Conservation (phyloP, 92 coral and sea anemone genomes). For the Parazoanthus darwini region DNA sequence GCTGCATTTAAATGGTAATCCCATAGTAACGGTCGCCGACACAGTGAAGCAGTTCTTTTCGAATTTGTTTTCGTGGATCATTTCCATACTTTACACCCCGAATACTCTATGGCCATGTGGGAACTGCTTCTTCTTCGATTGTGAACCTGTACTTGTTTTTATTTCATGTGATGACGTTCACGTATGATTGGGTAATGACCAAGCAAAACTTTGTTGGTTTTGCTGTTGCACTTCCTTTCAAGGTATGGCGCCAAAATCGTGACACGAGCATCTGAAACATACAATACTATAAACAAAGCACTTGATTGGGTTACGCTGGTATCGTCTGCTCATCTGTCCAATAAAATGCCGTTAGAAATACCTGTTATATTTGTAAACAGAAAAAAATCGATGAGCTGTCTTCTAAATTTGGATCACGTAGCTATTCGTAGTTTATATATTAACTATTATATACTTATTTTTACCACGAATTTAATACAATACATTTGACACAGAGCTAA, state of each 20-base stretch:
- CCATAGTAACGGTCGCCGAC: conserved; percentile 25
- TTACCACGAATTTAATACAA: no score
- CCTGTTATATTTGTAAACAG: neutral
- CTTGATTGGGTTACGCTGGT: neutral
- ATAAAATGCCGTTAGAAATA: neutral
- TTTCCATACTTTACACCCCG: neutral
- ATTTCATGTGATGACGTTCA: conserved; percentile 18
- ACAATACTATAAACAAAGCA: neutral
- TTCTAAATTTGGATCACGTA: conserved; percentile 4
- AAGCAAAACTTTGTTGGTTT: neutral
- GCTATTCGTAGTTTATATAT: no score
- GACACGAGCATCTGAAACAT: neutral
- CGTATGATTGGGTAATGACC: conserved; percentile 2
- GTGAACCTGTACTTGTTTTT: conserved; percentile 3
- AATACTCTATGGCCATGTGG: neutral
- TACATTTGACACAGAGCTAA: no score
- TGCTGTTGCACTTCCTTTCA: neutral
- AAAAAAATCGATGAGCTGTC: neutral
- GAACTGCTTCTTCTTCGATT: conserved; percentile 15
- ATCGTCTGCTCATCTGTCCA: neutral
- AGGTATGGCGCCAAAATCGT: conserved; percentile 18
- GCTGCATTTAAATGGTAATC: conserved; percentile 38
- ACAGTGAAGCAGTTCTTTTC: conserved; percentile 39
- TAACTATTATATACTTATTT: no score
- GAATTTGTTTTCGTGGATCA: conserved; percentile 35